phyloP scores from a whole-genome alignment of 2,888 invertebrate genomes.

The Augochlorella aurata region DNA sequence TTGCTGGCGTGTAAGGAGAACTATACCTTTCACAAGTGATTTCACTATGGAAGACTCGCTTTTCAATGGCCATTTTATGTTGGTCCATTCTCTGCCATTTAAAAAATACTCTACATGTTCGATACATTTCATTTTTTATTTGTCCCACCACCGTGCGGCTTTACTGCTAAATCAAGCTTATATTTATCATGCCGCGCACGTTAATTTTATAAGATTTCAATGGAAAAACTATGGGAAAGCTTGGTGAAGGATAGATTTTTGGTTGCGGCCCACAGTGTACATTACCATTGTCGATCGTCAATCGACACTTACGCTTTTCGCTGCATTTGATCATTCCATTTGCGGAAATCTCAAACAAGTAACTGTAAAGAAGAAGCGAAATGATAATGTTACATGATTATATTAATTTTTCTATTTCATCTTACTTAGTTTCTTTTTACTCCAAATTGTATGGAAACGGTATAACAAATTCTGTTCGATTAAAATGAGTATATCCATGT shows the following conservation, averaged over 20 bases:
- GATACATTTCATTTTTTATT: slow-evolving; percentile 23
- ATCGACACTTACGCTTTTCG: slow-evolving; percentile 31
- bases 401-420: slow-evolving; percentile 1
- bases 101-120: slow-evolving; percentile 27
- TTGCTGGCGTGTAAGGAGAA: not conserved
- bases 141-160: slow-evolving; percentile 36
- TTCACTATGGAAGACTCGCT: not conserved
- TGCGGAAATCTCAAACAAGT: slow-evolving; percentile 1
- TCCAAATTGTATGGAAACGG: not conserved
- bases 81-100: not conserved
- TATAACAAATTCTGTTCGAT: slow-evolving; percentile 4
- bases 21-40: not conserved
- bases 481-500: slow-evolving; percentile 23
- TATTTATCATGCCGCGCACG: slow-evolving; percentile 36
- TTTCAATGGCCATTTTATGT: not conserved
- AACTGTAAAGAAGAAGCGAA: not conserved
- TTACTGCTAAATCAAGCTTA: slow-evolving; percentile 49
- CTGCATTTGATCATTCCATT: slow-evolving; percentile 10
- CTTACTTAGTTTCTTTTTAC: slow-evolving; percentile 19
- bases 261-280: slow-evolving; percentile 45
- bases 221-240: slow-evolving; percentile 62
- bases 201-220: slow-evolving; percentile 28
- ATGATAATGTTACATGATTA: not conserved
- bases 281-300: not conserved
- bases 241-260: slow-evolving; percentile 64